Evolutionary conservation across 2,113 vertebrate species (phyloP).

Genomic region (Pungitius pungitius): DNA sequence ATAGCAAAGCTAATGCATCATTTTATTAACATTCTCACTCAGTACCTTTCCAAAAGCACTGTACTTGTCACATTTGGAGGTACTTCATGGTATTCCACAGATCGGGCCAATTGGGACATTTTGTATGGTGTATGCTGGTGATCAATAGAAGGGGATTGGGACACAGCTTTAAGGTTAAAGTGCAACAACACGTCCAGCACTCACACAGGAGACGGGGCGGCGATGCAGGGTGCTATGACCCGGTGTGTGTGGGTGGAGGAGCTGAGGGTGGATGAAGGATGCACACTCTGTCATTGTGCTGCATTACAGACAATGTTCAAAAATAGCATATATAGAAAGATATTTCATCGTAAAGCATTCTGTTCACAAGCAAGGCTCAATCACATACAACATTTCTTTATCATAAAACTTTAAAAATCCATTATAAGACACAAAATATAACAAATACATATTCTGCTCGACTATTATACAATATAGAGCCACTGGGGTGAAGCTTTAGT

Average conservation of each 20-base stretch:
- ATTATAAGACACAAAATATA: slow-evolving; percentile 56
- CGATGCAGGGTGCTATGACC: slow-evolving; percentile 1
- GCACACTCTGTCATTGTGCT: slow-evolving; percentile 34
- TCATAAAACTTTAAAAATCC: slow-evolving; percentile 56
- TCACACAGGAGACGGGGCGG: slow-evolving; percentile 1
- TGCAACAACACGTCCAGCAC: neutral
- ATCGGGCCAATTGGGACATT: neutral
- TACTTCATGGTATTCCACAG: neutral
- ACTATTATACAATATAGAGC: slow-evolving; percentile 53
- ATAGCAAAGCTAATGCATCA: neutral
- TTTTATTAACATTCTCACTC: neutral
- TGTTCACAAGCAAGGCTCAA: slow-evolving; percentile 50
- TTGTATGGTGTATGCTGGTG: neutral
- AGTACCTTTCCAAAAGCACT: neutral
- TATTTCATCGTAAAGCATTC: slow-evolving; percentile 53
- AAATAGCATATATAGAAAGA: slow-evolving; percentile 55
- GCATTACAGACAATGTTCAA: slow-evolving; percentile 48
- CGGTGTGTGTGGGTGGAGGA: slow-evolving; percentile 7
- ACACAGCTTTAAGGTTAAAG: slow-evolving; percentile 29
- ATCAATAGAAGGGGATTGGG: slow-evolving; percentile 3
- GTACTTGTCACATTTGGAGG: neutral
- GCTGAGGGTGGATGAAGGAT: neutral
- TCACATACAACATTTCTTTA: slow-evolving; percentile 56
- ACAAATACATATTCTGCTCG: slow-evolving; percentile 45
- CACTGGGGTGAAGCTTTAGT: slow-evolving; percentile 25